A percentile compares a stretch with the other conserved stretches of the same genome.
Conservation (phyloP, 2,797 vertebrate species). For the Distichodus sexfasciatus region DNA sequence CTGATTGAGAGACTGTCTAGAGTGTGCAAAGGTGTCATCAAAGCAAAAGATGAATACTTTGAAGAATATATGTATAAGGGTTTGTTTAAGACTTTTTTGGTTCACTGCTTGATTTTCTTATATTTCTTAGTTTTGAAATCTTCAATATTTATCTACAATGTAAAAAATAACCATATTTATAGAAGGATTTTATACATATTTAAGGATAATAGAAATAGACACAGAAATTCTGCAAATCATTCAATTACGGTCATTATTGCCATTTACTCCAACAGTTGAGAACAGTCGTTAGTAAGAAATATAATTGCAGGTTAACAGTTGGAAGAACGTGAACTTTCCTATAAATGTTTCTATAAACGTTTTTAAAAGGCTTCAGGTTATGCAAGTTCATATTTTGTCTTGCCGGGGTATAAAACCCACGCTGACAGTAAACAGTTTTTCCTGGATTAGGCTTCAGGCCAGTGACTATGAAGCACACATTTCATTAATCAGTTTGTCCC, state of each 20-base stretch:
- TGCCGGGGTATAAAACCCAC: slow-evolving; percentile 14
- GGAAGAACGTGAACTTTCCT: background rate
- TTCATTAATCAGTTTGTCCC: slow-evolving; percentile 5
- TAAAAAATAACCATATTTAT: no score
- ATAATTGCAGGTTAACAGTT: slow-evolving; percentile 27
- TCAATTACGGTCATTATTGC: slow-evolving; percentile 2
- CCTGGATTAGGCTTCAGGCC: slow-evolving; percentile 6
- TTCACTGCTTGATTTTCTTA: no score
- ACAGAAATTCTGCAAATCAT: background rate
- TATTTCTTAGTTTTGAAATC: no score
- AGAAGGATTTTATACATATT: no score
- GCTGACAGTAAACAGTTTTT: slow-evolving; percentile 16
- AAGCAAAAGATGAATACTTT: no score
- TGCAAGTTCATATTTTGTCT: slow-evolving; percentile 24
- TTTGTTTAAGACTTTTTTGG: no score
- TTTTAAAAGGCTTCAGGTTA: slow-evolving; percentile 30
- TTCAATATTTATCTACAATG: no score
- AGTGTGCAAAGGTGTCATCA: no score
- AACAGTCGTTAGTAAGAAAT: background rate
- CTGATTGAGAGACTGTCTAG: no score
- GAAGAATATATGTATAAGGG: no score
- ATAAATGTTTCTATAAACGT: slow-evolving; percentile 26
- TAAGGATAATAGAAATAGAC: no score
- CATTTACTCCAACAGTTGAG: slow-evolving; percentile 20
- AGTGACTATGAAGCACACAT: background rate